Percentiles rank a stretch among this genome's conserved stretches.
Evolutionary conservation across 2,797 vertebrate genomes (phyloP).

Genomic region (Stomatorhinus walkeri): DNA sequence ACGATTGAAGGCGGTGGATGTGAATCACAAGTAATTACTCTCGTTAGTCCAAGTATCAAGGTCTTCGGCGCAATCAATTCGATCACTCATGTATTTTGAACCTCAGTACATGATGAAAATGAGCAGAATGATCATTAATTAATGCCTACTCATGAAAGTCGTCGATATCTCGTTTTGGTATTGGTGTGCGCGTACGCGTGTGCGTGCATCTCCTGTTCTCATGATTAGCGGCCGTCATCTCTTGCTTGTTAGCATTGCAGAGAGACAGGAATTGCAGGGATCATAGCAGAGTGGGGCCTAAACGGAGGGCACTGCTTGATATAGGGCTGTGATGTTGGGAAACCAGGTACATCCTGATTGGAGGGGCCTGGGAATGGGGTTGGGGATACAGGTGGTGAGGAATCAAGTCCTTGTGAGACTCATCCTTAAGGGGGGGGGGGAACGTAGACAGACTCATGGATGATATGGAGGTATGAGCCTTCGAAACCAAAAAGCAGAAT

Average conservation of each 20-base stretch:
- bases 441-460: not conserved
- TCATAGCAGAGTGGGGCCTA: not conserved
- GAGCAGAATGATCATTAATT: not conserved
- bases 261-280: not conserved
- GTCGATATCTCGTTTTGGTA: not conserved
- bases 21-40: not conserved
- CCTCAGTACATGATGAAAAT: not conserved
- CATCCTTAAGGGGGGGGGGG: not conserved
- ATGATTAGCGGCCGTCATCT: not conserved
- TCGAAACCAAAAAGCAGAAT: not conserved
- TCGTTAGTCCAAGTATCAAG: not conserved
- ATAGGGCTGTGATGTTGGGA: not conserved
- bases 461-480: not conserved
- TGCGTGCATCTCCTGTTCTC: not conserved
- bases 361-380: not conserved
- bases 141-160: not conserved
- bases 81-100: not conserved
- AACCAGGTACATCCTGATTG: not conserved
- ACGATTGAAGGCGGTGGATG: not conserved
- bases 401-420: not conserved
- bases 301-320: not conserved
- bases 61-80: not conserved
- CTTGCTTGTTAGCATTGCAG: not conserved
- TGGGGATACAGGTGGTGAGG: not conserved
- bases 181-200: not conserved